A percentile compares a stretch with the other conserved stretches of the same genome.
phyloP scores from a whole-genome alignment of 2,797 vertebrate species.

The Etheostoma nigrum region DNA sequence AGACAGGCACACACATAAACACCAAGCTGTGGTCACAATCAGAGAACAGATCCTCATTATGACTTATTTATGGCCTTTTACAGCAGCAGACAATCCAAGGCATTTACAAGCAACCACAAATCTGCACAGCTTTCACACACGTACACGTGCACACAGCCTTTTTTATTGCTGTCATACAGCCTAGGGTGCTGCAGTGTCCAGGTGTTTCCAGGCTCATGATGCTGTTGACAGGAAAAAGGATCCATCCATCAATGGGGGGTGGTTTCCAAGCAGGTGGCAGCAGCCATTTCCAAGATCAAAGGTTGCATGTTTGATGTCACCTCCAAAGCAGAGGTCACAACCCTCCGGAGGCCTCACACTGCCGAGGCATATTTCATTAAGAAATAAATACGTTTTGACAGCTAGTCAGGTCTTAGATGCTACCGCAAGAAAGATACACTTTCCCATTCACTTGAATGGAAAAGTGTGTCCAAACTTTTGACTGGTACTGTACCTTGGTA shows the following conservation, averaged over 20 bases:
- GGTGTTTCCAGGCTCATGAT: constrained; percentile 72
- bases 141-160: constrained; percentile 7
- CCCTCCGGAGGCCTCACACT: constrained; percentile 31
- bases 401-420: not conserved
- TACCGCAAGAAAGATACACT: constrained; percentile 4
- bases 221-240: constrained; percentile 72
- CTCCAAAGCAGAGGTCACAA: constrained; percentile 49
- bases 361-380: not conserved
- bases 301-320: constrained; percentile 65
- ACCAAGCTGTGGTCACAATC: constrained; percentile 23
- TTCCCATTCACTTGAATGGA: too few relatives aligned
- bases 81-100: constrained; percentile 50
- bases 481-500: not conserved
- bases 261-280: constrained; percentile 44
- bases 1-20: not conserved
- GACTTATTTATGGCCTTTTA: constrained; percentile 60
- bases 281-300: constrained; percentile 46
- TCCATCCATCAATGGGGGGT: constrained; percentile 48
- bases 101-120: constrained; percentile 72
- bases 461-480: too few relatives aligned
- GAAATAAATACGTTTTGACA: not conserved
- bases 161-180: constrained; percentile 55
- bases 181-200: constrained; percentile 57
- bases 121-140: constrained; percentile 25
- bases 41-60: constrained; percentile 49